phyloP scores from a whole-genome alignment of 2,888 invertebrate genomes.

The Clostera curtula region DNA sequence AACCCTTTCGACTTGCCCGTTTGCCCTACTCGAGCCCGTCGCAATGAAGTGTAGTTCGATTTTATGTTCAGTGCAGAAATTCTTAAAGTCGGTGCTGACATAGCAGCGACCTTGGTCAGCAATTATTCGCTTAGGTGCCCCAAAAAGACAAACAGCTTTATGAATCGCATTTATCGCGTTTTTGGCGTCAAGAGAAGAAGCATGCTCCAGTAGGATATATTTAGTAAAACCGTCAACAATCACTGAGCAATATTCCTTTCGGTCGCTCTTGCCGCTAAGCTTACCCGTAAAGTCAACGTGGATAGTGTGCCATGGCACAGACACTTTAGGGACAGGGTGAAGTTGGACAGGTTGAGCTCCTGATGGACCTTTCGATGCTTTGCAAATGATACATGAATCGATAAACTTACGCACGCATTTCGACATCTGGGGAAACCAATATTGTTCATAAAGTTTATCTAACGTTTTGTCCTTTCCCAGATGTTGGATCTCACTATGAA shows the following conservation, averaged over 20 bases:
- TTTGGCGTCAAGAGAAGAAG: slow-evolving; percentile 1
- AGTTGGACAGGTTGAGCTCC: slow-evolving; percentile 14
- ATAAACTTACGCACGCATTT: slow-evolving; percentile 17
- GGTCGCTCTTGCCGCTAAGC: slow-evolving; percentile 3
- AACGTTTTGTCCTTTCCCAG: slow-evolving; percentile 22
- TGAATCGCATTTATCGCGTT: slow-evolving; percentile 1
- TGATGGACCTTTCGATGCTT: slow-evolving; percentile 16
- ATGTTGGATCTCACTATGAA: slow-evolving; percentile 18
- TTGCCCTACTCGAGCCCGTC: slow-evolving; percentile 1
- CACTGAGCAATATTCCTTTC: slow-evolving; percentile 3
- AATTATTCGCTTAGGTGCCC: slow-evolving; percentile 5
- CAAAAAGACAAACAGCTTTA: slow-evolving; percentile 3
- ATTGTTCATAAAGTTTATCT: slow-evolving; percentile 20
- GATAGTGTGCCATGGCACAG: neutral
- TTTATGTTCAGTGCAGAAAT: slow-evolving; percentile 1
- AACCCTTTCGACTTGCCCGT: slow-evolving; percentile 1
- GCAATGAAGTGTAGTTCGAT: slow-evolving; percentile 3
- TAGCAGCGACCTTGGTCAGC: slow-evolving; percentile 3
- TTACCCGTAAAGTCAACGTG: slow-evolving; percentile 2
- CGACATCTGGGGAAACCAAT: slow-evolving; percentile 24
- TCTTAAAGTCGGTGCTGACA: slow-evolving; percentile 1
- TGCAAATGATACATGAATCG: slow-evolving; percentile 18
- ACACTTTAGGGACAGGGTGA: slow-evolving; percentile 15
- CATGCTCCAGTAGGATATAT: too few relatives aligned
- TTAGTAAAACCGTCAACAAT: neutral